Base-by-base conservation (phyloP, 2,113 vertebrate genomes). In the Chloropsis cyanopogon region DNA sequence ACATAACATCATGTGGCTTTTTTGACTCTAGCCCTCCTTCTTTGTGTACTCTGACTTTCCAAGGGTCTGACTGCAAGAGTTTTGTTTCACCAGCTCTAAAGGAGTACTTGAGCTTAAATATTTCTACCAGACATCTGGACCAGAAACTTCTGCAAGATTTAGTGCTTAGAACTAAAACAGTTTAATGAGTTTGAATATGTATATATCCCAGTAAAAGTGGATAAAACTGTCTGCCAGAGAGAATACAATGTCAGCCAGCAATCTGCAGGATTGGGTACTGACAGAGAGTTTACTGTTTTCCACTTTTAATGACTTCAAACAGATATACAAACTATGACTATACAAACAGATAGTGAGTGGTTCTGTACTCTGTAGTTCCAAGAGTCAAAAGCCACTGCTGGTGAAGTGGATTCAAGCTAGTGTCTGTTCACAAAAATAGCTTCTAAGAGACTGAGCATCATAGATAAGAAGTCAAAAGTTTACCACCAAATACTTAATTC, bases 1-100 rank as follows among this genome's bases (percentile, higher is more conserved):
- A 57, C 0, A 0, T 57, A 39, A 47, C 6, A 39, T 42, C 10
- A 21, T 0, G 0, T 65, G 20, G 5, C 5, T 52, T 44, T 61
- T 91, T 77, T 86, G 7, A 60, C 16, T 90, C 71, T 17, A 28
- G 37, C 52, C 9, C 12, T 76, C 29, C 2, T 4, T 18, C 19
- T 56, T 37, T 60, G 19, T 53, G 13, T 47, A 29, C n/a, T 71
- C 49, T 68, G 33, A 63, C 26, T 87, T 93, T 61, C 49, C 37
- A 60, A 75, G 5, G 11, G 2, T 61, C 17, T 37, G 25, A 46
- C 47, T 83, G 37, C 37, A 24, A 25, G 31, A 64, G 3, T 52
- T 63, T 44, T 2, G 1, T 49, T 94, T 77, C 3, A 5, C 24
- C 24, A 70, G 0, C 25, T 89, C 37, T 73, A 22, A 21, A 73